Conservation (phyloP, 2,888 invertebrate genomes). For the Chironomus tentans region DNA sequence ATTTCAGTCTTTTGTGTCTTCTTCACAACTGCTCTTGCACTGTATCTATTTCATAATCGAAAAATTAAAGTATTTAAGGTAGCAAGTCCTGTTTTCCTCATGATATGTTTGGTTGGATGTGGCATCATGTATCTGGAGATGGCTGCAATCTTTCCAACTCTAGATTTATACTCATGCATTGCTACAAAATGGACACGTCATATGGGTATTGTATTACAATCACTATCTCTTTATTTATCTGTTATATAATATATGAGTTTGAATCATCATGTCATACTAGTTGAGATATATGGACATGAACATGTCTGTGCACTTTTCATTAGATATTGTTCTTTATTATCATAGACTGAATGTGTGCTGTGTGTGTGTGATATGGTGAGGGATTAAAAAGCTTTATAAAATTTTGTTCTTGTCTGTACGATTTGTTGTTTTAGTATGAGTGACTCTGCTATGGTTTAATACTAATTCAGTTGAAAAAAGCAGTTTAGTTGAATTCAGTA, state of each 20-base stretch:
- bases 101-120: conserved; percentile 81
- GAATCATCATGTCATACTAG: too few relatives aligned
- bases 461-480: too few relatives aligned
- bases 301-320: not conserved
- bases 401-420: too few relatives aligned
- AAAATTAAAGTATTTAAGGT: conserved; percentile 84
- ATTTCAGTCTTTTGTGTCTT: conserved; percentile 73
- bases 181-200: conserved; percentile 89
- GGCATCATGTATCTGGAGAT: conserved; percentile 93
- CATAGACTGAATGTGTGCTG: too few relatives aligned
- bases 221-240: not conserved
- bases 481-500: too few relatives aligned
- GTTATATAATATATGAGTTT: not conserved
- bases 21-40: conserved; percentile 63
- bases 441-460: too few relatives aligned
- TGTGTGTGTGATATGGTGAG: too few relatives aligned
- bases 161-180: conserved; percentile 76
- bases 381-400: too few relatives aligned
- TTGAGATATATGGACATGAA: too few relatives aligned
- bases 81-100: conserved; percentile 85
- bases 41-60: conserved; percentile 73
- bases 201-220: conserved; percentile 49
- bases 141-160: conserved; percentile 82
- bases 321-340: not conserved
- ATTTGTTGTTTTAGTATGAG: too few relatives aligned